Base-by-base conservation (phyloP, 1,140 invertebrate species). In the Sycobia sp. region DNA sequence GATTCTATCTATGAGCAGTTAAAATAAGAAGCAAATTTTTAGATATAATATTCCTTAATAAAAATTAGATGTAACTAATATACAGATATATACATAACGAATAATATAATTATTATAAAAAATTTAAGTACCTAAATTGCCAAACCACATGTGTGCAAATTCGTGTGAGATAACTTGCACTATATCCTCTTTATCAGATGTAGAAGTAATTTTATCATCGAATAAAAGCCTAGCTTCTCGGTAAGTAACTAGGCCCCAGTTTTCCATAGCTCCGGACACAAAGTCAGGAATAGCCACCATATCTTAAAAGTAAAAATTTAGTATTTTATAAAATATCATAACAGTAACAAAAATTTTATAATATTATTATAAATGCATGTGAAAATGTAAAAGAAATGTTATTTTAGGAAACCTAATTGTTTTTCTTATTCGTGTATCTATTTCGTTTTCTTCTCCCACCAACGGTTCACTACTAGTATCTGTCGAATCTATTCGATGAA, bases 271-370 rank as follows among this genome's bases (percentile, higher is more conserved):
- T 8, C 94, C 95, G 3, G 94, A 94, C 1, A 91, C 90, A 84
- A 97, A 98, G 81, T 98, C 95, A 5, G 95, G 95, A 67, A 97
- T 93, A 13, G 92, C 94, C 62, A 93, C 91, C 87, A 97, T 88
- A 83, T 97, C 93, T 93, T 43, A 16, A 41, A 41, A 9, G 4
- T 13, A 38, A 53, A 43, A 43, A 18, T 43, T 43, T 43, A 43
- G 4, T 43, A 2, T 43, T 43, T 14, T 5, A 43, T 4, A 20
- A 4, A 43, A 5, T 43, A 20, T 43, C 16, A 32, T 32, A 11
- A 11, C n/a, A n/a, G n/a, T n/a, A n/a, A n/a, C n/a, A n/a, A 4
- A 39, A 14, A 39, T 9, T 14, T 39, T 9, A 39, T 39, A 39
- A 14, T 13, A 39, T 13, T 3, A 39, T 39, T 14, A 14, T 39